Evolutionary conservation across 2,113 vertebrate genomes (phyloP).

Genomic region (Ceyx melanurus): DNA sequence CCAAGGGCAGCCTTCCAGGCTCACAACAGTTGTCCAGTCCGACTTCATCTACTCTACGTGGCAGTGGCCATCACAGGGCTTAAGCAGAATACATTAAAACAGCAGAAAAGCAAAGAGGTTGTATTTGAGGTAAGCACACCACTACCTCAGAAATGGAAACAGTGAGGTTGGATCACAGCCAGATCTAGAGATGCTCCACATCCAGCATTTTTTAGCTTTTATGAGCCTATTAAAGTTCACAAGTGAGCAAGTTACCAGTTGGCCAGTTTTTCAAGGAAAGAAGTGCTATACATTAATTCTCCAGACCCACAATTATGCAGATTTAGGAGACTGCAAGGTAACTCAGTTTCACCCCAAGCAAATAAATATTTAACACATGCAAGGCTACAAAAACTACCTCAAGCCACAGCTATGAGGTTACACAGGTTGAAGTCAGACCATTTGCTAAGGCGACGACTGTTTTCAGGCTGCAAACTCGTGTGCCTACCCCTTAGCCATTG

Average conservation of each 20-base stretch:
- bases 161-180: neutral
- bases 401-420: neutral
- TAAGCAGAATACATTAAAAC: neutral
- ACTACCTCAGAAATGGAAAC: neutral
- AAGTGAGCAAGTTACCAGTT: neutral
- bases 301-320: neutral
- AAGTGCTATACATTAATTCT: neutral
- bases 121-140: neutral
- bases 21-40: neutral
- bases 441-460: neutral
- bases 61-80: neutral
- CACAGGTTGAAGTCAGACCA: neutral
- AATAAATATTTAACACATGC: neutral
- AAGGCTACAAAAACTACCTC: neutral
- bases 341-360: neutral
- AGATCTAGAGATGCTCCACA: neutral
- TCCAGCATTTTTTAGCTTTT: neutral
- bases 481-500: neutral
- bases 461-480: neutral
- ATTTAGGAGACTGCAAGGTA: neutral
- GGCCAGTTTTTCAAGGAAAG: neutral
- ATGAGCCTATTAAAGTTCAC: neutral
- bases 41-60: neutral
- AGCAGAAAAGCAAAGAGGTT: neutral
- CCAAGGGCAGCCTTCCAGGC: neutral